Evolutionary conservation across 1,140 invertebrate species (phyloP).

Genomic region (Idris sp.): DNA sequence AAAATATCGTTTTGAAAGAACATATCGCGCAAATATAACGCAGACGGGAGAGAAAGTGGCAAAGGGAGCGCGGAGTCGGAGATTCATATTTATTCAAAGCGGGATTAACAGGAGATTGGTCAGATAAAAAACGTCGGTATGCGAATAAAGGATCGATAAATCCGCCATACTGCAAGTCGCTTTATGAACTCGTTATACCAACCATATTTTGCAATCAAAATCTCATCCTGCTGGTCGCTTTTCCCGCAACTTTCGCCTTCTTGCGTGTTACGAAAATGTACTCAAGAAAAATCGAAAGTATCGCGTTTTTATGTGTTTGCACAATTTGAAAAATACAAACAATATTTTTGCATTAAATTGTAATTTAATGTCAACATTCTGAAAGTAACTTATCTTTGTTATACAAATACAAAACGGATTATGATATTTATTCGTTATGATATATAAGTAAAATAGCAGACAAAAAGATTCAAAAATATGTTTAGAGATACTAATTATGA

Average conservation of each 20-base stretch:
- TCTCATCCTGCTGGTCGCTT: neutral
- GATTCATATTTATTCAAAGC: constrained; percentile 62
- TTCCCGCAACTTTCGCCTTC: constrained; percentile 2
- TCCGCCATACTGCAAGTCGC: constrained; percentile 58
- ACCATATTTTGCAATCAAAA: constrained; percentile 57
- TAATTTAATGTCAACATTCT: no score
- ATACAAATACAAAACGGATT: no score
- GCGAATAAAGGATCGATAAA: constrained; percentile 66
- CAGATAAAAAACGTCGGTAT: constrained; percentile 49
- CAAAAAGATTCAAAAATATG: no score
- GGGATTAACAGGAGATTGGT: constrained; percentile 59
- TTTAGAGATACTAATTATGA: no score
- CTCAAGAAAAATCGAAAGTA: constrained; percentile 1
- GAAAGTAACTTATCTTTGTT: no score
- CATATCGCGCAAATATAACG: constrained; percentile 52
- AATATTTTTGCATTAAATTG: no score
- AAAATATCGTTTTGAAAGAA: constrained; percentile 60
- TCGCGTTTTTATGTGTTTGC: no score
- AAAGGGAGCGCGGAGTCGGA: constrained; percentile 32
- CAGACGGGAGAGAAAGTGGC: constrained; percentile 46
- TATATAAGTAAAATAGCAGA: no score
- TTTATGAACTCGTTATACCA: constrained; percentile 68
- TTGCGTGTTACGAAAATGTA: neutral
- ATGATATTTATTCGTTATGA: no score
- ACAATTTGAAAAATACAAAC: no score